Conservation (phyloP, 2,113 vertebrate species). For the Montifringilla adamsi region DNA sequence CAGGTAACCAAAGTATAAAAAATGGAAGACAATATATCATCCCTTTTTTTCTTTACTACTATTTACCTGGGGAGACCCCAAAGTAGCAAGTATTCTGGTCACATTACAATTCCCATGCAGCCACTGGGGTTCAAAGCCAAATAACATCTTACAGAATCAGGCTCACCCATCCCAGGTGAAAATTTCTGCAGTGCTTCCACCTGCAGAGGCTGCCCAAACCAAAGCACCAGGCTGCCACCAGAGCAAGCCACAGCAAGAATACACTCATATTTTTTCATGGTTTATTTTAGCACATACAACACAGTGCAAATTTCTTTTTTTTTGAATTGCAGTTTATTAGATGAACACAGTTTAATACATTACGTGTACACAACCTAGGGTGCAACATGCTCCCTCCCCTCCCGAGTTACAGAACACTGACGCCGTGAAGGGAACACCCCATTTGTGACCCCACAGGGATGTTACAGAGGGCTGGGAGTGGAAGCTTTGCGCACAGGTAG, state of each 20-base stretch:
- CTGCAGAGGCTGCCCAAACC: neutral
- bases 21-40: neutral
- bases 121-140: neutral
- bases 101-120: neutral
- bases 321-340: neutral
- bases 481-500: neutral
- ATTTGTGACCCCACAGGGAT: neutral
- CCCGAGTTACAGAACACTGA: neutral
- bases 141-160: neutral
- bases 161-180: neutral
- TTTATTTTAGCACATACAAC: neutral
- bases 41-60: neutral
- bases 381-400: neutral
- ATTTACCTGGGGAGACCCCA: neutral
- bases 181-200: neutral
- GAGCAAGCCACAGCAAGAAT: neutral
- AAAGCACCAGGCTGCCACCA: neutral
- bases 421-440: accelerated
- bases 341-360: neutral
- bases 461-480: neutral
- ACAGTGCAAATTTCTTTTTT: neutral
- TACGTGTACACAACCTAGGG: neutral
- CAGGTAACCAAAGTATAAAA: neutral
- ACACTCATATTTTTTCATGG: accelerated
- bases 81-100: neutral